These are phyloP conservation scores for Dichetophora obliterata DNA, from an alignment of 2,888 invertebrate genomes.

Conservation along the genomic window DNA sequence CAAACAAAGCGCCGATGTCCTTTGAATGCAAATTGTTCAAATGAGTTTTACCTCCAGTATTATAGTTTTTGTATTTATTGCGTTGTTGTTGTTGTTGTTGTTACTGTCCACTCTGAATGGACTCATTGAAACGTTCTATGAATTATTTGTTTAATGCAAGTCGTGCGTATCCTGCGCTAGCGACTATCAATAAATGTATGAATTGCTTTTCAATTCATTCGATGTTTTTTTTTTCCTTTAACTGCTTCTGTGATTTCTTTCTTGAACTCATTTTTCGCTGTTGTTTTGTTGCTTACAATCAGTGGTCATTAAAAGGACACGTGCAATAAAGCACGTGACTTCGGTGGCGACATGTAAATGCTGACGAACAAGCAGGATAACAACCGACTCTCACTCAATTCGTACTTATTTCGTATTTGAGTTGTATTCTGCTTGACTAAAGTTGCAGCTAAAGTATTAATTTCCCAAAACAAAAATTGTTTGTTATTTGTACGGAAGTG, in stretches of 20 bases:
- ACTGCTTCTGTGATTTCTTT: slow-evolving; percentile 11
- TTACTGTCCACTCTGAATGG: neutral
- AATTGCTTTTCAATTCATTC: slow-evolving; percentile 37
- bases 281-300: slow-evolving; percentile 22
- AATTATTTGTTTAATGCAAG: slow-evolving; percentile 35
- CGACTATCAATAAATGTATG: slow-evolving; percentile 15
- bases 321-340: slow-evolving; percentile 67
- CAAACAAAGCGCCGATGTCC: neutral
- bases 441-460: slow-evolving; percentile 46
- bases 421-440: slow-evolving; percentile 2
- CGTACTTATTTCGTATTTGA: slow-evolving; percentile 11
- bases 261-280: neutral
- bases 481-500: slow-evolving; percentile 47
- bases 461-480: slow-evolving; percentile 52
- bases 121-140: slow-evolving; percentile 18
- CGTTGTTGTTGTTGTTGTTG: neutral
- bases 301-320: slow-evolving; percentile 69
- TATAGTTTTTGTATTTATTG: neutral
- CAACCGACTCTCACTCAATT: slow-evolving; percentile 2
- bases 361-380: neutral
- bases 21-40: slow-evolving; percentile 21
- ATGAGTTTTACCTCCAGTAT: neutral
- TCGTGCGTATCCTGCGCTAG: slow-evolving; percentile 35
- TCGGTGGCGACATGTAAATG: slow-evolving; percentile 44
- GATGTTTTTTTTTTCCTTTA: neutral